phyloP scores from a whole-genome alignment of 2,888 invertebrate genomes.

The Metacarcinus magister region DNA sequence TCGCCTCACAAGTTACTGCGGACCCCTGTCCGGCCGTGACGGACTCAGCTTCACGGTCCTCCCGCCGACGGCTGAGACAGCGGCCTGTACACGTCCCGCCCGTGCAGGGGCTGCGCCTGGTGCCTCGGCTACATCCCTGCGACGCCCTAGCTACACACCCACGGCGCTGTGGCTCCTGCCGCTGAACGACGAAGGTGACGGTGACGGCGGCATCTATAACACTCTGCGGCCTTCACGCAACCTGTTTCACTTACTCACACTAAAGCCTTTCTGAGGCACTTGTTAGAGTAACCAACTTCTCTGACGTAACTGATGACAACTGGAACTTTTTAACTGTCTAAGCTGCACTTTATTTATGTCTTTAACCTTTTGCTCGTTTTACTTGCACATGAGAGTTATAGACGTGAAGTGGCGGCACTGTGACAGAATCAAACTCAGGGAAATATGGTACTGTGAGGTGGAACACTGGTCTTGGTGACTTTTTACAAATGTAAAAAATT shows the following conservation, averaged over 20 bases:
- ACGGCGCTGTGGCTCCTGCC: slow-evolving; percentile 47
- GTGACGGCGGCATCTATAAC: background rate
- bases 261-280: slow-evolving; percentile 33
- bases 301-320: slow-evolving; percentile 41
- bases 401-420: background rate
- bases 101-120: slow-evolving; percentile 60
- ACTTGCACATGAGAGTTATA: slow-evolving; percentile 26
- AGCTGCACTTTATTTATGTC: slow-evolving; percentile 55
- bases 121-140: slow-evolving; percentile 65
- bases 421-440: slow-evolving; percentile 20
- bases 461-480: slow-evolving; percentile 30
- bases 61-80: slow-evolving; percentile 52
- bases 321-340: slow-evolving; percentile 45
- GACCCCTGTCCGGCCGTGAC: slow-evolving; percentile 22
- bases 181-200: slow-evolving; percentile 48
- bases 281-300: slow-evolving; percentile 15
- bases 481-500: slow-evolving; percentile 16
- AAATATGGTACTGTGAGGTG: slow-evolving; percentile 37
- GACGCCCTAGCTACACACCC: slow-evolving; percentile 62
- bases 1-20: slow-evolving; percentile 59
- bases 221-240: slow-evolving; percentile 73
- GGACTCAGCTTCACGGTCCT: slow-evolving; percentile 30
- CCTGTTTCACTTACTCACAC: slow-evolving; percentile 70
- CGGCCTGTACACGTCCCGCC: slow-evolving; percentile 65
- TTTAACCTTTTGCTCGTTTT: background rate